phyloP scores from a whole-genome alignment of 2,888 invertebrate species.

The Trypoxylon attenuatum region DNA sequence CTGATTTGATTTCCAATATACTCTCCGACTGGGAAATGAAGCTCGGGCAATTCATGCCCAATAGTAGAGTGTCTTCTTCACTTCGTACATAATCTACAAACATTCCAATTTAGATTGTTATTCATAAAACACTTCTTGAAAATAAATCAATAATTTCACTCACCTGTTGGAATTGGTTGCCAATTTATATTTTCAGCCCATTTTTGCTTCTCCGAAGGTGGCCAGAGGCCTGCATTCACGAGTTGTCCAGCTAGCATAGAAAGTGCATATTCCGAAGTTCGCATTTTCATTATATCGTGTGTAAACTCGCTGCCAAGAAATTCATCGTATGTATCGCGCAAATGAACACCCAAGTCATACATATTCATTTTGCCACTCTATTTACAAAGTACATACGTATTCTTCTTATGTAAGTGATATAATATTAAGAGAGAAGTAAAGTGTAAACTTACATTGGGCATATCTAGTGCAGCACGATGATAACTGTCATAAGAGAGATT shows the following conservation, averaged over 20 bases:
- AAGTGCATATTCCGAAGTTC: constrained; percentile 82
- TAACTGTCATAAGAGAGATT: constrained; percentile 55
- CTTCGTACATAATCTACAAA: constrained; percentile 36
- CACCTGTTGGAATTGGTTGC: constrained; percentile 78
- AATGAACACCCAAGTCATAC: constrained; percentile 75
- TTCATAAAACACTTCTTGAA: not conserved
- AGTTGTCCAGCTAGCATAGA: constrained; percentile 84
- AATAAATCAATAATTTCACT: not conserved
- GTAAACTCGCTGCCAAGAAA: constrained; percentile 76
- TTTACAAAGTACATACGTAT: too few relatives aligned
- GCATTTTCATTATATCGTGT: constrained; percentile 68
- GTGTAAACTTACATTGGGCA: constrained; percentile 54
- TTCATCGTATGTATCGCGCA: constrained; percentile 75
- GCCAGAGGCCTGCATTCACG: constrained; percentile 82
- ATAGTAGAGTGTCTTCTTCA: constrained; percentile 37
- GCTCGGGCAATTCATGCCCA: constrained; percentile 48
- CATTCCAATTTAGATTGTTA: too few relatives aligned
- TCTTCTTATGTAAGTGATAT: too few relatives aligned
- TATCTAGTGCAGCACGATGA: constrained; percentile 37
- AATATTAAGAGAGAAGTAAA: too few relatives aligned
- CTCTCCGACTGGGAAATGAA: constrained; percentile 27
- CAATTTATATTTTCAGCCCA: constrained; percentile 79
- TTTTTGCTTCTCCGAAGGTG: constrained; percentile 76
- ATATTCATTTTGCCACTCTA: constrained; percentile 77
- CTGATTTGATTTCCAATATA: constrained; percentile 6